Conservation (phyloP, 2,888 invertebrate genomes). For the Linnaemya vulpina region DNA sequence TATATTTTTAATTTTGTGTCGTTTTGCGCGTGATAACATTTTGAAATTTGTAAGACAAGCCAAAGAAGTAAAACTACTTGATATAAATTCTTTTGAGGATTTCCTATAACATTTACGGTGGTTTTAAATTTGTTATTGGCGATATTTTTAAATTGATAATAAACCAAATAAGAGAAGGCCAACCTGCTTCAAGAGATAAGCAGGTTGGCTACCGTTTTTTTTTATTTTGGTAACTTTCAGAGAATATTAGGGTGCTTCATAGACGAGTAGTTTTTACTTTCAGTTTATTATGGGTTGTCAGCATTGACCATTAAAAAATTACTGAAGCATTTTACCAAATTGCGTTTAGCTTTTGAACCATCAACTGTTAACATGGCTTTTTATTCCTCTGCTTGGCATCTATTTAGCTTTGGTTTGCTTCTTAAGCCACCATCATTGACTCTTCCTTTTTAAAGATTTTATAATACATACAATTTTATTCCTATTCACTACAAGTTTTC, state of each 20-base stretch:
- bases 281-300: not conserved
- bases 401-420: no score
- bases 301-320: no score
- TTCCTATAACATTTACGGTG: conserved; percentile 21
- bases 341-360: no score
- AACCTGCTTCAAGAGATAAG: not conserved
- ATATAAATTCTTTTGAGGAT: conserved; percentile 25
- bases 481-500: no score
- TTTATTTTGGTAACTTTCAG: not conserved
- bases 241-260: not conserved
- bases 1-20: not conserved
- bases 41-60: conserved; percentile 17
- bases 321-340: no score
- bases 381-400: no score
- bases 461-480: no score
- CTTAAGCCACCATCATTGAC: no score
- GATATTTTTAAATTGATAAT: conserved; percentile 49
- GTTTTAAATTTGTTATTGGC: conserved; percentile 12
- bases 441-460: no score
- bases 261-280: no score
- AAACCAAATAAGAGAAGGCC: not conserved
- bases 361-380: no score
- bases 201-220: not conserved
- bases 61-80: not conserved
- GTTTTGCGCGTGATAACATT: conserved; percentile 27